These are phyloP conservation scores for Phalacrocorax pelagicus DNA, from an alignment of 2,113 vertebrate species.

Conservation along the genomic window DNA sequence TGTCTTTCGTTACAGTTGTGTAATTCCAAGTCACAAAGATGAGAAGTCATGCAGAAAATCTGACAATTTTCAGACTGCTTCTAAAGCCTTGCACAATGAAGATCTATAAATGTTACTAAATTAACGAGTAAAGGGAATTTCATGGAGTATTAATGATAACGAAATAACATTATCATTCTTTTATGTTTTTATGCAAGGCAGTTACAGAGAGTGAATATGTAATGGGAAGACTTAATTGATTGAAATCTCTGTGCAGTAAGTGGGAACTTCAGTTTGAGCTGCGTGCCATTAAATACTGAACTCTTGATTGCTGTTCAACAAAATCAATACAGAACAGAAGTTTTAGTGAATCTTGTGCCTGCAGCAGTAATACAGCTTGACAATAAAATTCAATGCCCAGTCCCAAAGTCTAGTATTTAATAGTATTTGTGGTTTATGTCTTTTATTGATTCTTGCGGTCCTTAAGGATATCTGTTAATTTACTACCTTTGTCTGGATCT, in stretches of 20 bases:
- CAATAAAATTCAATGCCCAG: constrained; percentile 7
- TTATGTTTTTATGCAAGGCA: neutral
- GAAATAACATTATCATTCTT: neutral
- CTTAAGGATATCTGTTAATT: neutral
- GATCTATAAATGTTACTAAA: neutral
- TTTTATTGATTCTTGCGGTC: neutral
- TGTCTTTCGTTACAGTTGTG: neutral
- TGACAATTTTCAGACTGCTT: neutral
- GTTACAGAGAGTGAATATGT: neutral
- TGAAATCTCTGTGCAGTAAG: neutral
- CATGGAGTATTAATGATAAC: neutral
- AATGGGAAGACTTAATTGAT: neutral
- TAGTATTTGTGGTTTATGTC: neutral
- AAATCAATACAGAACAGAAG: constrained; percentile 19
- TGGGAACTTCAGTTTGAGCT: neutral
- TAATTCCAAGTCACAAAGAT: neutral
- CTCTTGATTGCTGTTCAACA: neutral
- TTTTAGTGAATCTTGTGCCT: neutral
- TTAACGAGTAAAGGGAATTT: neutral
- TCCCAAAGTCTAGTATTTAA: neutral
- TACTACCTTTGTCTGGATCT: neutral
- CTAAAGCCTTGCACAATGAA: neutral
- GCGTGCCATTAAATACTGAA: neutral
- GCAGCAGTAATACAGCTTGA: neutral
- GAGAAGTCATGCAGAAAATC: neutral